Base-by-base conservation (phyloP, 2,113 vertebrate genomes). In the Cichladusa arquata region DNA sequence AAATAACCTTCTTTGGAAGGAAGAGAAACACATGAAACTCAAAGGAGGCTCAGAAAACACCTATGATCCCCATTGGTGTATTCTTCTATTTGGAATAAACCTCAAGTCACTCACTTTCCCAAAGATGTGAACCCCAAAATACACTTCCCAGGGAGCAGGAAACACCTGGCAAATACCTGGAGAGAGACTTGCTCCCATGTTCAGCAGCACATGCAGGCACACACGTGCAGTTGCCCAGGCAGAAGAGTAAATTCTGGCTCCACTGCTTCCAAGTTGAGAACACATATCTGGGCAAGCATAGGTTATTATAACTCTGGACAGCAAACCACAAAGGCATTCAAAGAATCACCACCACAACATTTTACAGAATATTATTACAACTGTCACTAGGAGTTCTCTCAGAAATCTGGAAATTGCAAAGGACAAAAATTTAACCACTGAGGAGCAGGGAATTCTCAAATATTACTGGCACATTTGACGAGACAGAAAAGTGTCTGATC, bases 331-430 rank as follows among this genome's bases (percentile, higher is more conserved):
- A 71, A 95, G 96, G 94, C 94, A 95, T 97, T 96, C 90, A 94
- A 96, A 94, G 92, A 96, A 97, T 97, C 95, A 96, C 74, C 81
- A 95, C 95, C 96, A 90, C 95, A 96, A 86, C 78, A 79, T 96
- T 95, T 91, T 92, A 48, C 81, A 94, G 93, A 97, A 95, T 83
- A 94, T 97, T 97, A 95, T 96, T 97, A 95, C 92, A 93, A 93
- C 92, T 95, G 93, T 86, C 95, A 96, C 95, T 88, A 96, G 71
- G 64, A 95, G 92, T 85, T 93, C 93, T 95, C 73, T 96, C 93
- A 88, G 92, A 96, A 96, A 85, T 91, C 95, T 92, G 93, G 88
- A 92, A 96, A 94, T 88, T 88, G 86, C 88, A 73, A 96, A 93
- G 88, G 72, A 81, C 78, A 91, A 95, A 82, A 96, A 96, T 96